A percentile compares a stretch with the other conserved stretches of the same genome.
phyloP scores from a whole-genome alignment of 2,888 invertebrate genomes.

The Bombylius major region DNA sequence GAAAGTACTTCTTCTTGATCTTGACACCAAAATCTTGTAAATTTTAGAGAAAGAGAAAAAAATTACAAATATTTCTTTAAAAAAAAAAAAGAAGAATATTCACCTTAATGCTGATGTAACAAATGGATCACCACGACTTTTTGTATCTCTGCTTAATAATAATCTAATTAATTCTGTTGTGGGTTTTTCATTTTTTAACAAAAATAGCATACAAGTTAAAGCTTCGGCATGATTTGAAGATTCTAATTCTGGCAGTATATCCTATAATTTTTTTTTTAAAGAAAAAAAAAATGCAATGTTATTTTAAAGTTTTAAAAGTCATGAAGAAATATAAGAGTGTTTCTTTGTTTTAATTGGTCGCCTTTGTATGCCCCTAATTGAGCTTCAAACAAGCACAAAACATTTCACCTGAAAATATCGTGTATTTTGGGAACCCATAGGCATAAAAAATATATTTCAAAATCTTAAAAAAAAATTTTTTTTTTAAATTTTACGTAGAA shows the following conservation, averaged over 20 bases:
- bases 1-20: slow-evolving; percentile 81
- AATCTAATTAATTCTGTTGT: slow-evolving; percentile 74
- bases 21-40: slow-evolving; percentile 70
- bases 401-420: no score
- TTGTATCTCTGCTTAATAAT: slow-evolving; percentile 62
- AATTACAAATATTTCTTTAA: not conserved
- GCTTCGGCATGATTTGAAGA: slow-evolving; percentile 85
- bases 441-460: no score
- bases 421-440: no score
- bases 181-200: slow-evolving; percentile 86
- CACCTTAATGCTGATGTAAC: slow-evolving; percentile 76
- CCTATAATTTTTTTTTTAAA: slow-evolving; percentile 16
- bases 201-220: slow-evolving; percentile 73
- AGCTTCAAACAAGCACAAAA: no score
- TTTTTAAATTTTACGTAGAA: no score
- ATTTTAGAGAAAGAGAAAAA: not conserved
- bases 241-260: slow-evolving; percentile 57
- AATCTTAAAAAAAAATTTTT: no score
- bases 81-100: not conserved
- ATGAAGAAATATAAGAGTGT: no score
- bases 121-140: slow-evolving; percentile 66
- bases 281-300: not conserved
- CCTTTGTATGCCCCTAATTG: no score
- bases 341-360: no score
- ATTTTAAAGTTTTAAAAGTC: not conserved